Evolutionary conservation across 2,797 vertebrate genomes (phyloP).

Genomic region (Buphagus erythrorhynchus): DNA sequence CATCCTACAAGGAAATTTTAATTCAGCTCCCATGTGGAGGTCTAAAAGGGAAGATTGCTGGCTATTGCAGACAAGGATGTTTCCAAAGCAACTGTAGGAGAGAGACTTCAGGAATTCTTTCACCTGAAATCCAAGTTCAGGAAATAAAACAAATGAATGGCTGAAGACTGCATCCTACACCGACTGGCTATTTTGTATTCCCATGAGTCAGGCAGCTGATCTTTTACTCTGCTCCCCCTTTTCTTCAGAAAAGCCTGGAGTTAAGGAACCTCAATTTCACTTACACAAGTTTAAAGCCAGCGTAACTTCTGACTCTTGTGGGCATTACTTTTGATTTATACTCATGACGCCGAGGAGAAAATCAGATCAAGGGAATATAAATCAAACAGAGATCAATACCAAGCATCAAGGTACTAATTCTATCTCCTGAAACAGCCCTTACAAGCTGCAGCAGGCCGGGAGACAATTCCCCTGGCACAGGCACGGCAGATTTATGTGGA

Average conservation of each 20-base stretch:
- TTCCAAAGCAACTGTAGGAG: not conserved
- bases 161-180: not conserved
- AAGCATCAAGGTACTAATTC: slow-evolving; percentile 58
- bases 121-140: not conserved
- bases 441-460: not conserved
- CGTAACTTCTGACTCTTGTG: not conserved
- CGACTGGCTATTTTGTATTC: not conserved
- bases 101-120: not conserved
- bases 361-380: slow-evolving; percentile 57
- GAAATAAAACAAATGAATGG: not conserved
- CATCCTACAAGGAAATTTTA: not conserved
- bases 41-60: not conserved
- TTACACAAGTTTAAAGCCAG: slow-evolving; percentile 8
- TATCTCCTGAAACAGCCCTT: slow-evolving; percentile 16
- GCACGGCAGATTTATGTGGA: slow-evolving; percentile 28
- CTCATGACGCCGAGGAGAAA: not conserved
- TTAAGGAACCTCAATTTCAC: slow-evolving; percentile 18
- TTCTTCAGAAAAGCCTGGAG: not conserved
- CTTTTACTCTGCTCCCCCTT: not conserved
- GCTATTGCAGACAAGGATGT: not conserved
- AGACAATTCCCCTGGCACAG: not conserved
- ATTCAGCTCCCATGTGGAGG: not conserved
- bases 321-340: slow-evolving; percentile 65
- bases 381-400: slow-evolving; percentile 61
- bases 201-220: not conserved